Base-by-base conservation (phyloP, 2,888 invertebrate species). In the Microplitis deprimator region DNA sequence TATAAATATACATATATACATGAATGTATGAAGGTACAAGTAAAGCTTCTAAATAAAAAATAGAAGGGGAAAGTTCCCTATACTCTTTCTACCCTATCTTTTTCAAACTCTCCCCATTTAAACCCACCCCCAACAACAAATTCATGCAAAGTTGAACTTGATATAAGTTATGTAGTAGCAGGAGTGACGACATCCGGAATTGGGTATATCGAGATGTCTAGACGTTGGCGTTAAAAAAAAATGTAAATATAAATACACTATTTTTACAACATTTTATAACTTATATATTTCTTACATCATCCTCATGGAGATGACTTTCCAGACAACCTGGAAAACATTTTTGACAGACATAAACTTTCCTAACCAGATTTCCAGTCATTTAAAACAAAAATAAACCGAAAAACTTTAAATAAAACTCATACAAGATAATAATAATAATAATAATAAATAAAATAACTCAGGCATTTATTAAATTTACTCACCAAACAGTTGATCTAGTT, bases 121-220 rank as follows among this genome's bases (percentile, higher is more conserved):
- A 50, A 64, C 68, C 41, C 50, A 68, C 65, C 60, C 39, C 67
- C 67, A 68, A 64, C 65, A 74, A 73, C 68, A 77, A 76, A 75
- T 73, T 68, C 76, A 62, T 76, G 77, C 73, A 76, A 76, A 50
- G 76, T 75, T 71, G 76, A 80, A 81, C 82, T 82, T 76, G 79
- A 80, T 82, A 82, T 80, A 82, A 82, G 82, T 82, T 82, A 82
- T 82, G 81, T 80, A 81, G 81, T 80, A 77, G 78, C 79, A 80
- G 76, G 65, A 65, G 29, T 65, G 65, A 29, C 65, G 76, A 75
- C 77, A 76, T 70, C 77, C 77, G 81, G 80, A 81, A 81, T 81
- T 80, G 80, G 79, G 79, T 81, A 79, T 76, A 79, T 75, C 73
- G 72, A 74, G 79, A 68, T 79, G 81, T 82, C 81, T 81, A 82